phyloP scores from a whole-genome alignment of 1,140 invertebrate species.

The Meloidogyne exigua region DNA sequence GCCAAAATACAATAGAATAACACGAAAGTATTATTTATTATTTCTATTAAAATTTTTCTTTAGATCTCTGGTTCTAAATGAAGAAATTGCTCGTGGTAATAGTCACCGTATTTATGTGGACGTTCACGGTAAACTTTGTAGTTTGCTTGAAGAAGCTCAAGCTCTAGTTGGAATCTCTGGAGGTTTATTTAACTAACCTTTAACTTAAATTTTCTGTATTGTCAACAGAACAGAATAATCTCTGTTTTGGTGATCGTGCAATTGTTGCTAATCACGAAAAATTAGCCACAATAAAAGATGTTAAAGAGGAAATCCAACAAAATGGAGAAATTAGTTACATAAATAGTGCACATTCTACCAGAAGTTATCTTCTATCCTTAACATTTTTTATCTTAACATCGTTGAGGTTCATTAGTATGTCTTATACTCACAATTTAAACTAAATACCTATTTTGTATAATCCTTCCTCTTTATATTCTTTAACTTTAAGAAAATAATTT shows the following conservation, averaged over 20 bases:
- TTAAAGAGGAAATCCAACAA: neutral
- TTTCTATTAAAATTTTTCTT: neutral
- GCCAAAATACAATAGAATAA: constrained; percentile 59
- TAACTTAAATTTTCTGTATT: neutral
- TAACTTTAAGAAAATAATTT: too few relatives aligned
- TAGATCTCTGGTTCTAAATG: constrained; percentile 53
- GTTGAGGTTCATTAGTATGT: neutral
- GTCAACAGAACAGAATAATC: neutral
- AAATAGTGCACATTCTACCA: neutral
- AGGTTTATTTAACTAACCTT: neutral
- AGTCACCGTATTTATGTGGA: constrained; percentile 58
- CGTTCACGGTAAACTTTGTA: constrained; percentile 53
- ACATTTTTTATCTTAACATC: neutral
- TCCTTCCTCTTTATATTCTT: neutral
- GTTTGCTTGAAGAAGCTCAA: constrained; percentile 58
- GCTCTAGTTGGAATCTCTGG: constrained; percentile 11
- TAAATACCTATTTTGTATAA: neutral
- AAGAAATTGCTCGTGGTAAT: constrained; percentile 37
- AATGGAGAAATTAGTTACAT: neutral
- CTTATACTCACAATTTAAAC: neutral
- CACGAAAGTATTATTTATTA: constrained; percentile 38
- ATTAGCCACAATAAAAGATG: neutral
- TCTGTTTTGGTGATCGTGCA: neutral
- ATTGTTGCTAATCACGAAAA: neutral
- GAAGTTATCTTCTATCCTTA: neutral